Percentiles rank a stretch among this genome's conserved stretches.
Conservation (phyloP, 2,113 vertebrate genomes). For the Amblyopsis rosae region DNA sequence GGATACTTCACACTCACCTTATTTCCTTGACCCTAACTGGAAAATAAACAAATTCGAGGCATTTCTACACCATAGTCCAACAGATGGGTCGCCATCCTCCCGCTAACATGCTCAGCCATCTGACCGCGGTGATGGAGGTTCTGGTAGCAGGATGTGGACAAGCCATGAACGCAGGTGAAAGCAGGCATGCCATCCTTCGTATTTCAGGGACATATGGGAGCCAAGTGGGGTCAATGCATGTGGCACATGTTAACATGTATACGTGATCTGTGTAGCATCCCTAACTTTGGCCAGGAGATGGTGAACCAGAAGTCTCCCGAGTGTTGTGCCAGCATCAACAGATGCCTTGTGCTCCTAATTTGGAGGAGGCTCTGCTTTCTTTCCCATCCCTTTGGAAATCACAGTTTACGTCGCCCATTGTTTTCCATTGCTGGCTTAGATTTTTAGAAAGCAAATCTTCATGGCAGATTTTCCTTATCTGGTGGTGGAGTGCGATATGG, state of each 20-base stretch:
- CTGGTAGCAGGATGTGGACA: constrained; percentile 40
- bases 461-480: constrained; percentile 63
- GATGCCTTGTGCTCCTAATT: constrained; percentile 74
- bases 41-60: too few species aligned
- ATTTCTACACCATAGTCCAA: not conserved
- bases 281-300: constrained; percentile 63
- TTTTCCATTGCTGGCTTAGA: constrained; percentile 59
- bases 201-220: constrained; percentile 66
- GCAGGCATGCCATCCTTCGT: constrained; percentile 49
- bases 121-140: constrained; percentile 15
- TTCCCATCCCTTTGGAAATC: constrained; percentile 62
- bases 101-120: constrained; percentile 2
- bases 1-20: too few species aligned
- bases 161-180: constrained; percentile 39
- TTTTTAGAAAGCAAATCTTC: constrained; percentile 25
- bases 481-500: constrained; percentile 51
- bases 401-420: constrained; percentile 55
- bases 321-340: constrained; percentile 71
- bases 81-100: constrained; percentile 48
- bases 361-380: constrained; percentile 61
- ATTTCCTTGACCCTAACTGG: too few species aligned
- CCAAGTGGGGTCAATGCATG: constrained; percentile 64
- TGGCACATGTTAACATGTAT: constrained; percentile 55
- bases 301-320: constrained; percentile 46
- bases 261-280: constrained; percentile 35